Evolutionary conservation across 2,113 vertebrate species (phyloP).

Genomic region (Vulpes ferrilata): DNA sequence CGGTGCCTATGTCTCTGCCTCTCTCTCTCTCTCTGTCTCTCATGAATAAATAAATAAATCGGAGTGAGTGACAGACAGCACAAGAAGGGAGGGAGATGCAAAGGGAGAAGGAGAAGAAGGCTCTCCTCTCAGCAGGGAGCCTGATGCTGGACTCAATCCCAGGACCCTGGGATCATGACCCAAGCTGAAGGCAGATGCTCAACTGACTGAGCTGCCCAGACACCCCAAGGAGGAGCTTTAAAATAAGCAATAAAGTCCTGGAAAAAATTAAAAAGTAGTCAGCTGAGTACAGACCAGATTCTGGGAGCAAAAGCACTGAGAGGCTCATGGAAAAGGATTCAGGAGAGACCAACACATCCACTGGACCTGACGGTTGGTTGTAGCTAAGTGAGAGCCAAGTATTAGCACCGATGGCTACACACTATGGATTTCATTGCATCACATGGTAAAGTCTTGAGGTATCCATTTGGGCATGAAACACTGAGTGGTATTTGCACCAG

Average conservation of each 20-base stretch:
- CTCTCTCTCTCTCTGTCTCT: no score
- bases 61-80: no score
- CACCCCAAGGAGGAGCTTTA: no score
- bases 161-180: no score
- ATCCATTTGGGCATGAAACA: neutral
- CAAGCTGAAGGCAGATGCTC: no score
- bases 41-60: no score
- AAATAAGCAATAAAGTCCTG: neutral
- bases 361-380: neutral
- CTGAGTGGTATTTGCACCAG: neutral
- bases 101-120: no score
- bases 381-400: neutral
- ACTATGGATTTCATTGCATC: neutral
- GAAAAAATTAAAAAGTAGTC: neutral
- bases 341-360: neutral
- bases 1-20: no score
- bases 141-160: no score
- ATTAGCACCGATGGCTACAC: neutral
- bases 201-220: no score
- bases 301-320: neutral
- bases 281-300: neutral
- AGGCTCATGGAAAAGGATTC: neutral
- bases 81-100: no score
- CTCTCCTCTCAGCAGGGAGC: no score
- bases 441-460: neutral